These are phyloP conservation scores for Enteromius unitaeniatus DNA, from an alignment of 2,797 vertebrate genomes.

Conservation along the genomic window DNA sequence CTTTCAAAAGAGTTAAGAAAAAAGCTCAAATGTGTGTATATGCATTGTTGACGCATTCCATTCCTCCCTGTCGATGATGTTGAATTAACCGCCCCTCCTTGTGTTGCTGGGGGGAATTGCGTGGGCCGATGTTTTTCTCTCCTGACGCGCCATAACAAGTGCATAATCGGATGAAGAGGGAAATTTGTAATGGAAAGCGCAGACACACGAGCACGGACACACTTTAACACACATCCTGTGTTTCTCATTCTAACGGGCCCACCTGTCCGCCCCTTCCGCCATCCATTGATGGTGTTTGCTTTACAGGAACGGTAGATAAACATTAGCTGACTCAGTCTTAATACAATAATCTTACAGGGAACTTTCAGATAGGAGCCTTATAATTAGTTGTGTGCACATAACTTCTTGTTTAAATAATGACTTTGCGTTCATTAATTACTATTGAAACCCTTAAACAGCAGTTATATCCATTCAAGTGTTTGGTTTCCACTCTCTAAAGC, in stretches of 20 bases:
- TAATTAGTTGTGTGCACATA: background rate
- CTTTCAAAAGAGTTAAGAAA: no score
- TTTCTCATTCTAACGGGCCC: constrained; percentile 53
- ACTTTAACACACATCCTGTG: constrained; percentile 54
- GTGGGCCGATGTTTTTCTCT: constrained; percentile 54
- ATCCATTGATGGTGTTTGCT: constrained; percentile 36
- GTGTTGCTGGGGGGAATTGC: constrained; percentile 54
- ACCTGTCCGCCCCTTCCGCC: constrained; percentile 46
- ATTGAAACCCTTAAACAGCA: constrained; percentile 3
- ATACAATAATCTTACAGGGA: constrained; percentile 30
- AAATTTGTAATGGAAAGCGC: constrained; percentile 53
- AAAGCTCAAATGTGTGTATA: background rate
- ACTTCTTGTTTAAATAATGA: background rate
- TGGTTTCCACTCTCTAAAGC: constrained; percentile 63
- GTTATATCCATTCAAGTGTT: constrained; percentile 24
- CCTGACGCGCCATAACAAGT: constrained; percentile 15
- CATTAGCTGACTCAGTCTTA: constrained; percentile 35
- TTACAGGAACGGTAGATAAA: constrained; percentile 39
- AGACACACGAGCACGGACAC: constrained; percentile 41
- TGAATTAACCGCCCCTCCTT: constrained; percentile 54
- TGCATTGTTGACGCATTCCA: constrained; percentile 25
- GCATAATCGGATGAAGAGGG: constrained; percentile 38
- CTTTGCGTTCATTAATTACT: constrained; percentile 14
- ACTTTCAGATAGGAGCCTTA: constrained; percentile 4
- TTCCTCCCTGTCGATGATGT: constrained; percentile 41